phyloP scores from a whole-genome alignment of 2,888 invertebrate species.

The Glaucopsyche alexis region DNA sequence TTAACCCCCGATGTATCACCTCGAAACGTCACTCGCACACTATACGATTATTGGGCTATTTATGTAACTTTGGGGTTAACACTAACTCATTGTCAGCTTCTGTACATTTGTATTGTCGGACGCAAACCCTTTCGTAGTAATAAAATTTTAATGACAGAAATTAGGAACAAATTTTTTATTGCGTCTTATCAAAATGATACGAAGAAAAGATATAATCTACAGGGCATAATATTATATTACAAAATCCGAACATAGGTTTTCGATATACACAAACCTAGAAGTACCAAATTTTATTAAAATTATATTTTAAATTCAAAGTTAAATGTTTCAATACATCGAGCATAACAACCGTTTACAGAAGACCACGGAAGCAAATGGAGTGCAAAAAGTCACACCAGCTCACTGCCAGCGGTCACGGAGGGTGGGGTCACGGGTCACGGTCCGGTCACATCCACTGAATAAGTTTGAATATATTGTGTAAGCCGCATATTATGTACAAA shows the following conservation, averaged over 20 bases:
- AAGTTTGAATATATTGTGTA: slow-evolving; percentile 4
- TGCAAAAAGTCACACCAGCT: neutral
- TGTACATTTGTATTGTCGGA: neutral
- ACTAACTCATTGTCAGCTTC: neutral
- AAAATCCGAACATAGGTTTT: too few relatives aligned
- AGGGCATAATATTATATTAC: too few relatives aligned
- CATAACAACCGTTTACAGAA: neutral
- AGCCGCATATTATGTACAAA: too few relatives aligned
- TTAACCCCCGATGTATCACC: slow-evolving; percentile 21
- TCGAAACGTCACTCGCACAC: slow-evolving; percentile 17
- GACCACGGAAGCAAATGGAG: slow-evolving; percentile 1
- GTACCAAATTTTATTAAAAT: too few relatives aligned
- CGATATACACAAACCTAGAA: too few relatives aligned
- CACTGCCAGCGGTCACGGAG: neutral
- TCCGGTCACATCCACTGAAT: neutral
- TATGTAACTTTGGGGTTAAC: slow-evolving; percentile 17
- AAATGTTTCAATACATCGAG: neutral
- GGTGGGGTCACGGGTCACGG: neutral
- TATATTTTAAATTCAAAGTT: too few relatives aligned
- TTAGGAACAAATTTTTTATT: neutral
- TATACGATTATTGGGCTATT: slow-evolving; percentile 25
- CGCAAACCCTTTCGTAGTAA: neutral
- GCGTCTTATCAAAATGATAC: neutral
- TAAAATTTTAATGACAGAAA: neutral
- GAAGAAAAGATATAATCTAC: neutral